Conservation (phyloP, 2,113 vertebrate species). For the Picathartes gymnocephalus region DNA sequence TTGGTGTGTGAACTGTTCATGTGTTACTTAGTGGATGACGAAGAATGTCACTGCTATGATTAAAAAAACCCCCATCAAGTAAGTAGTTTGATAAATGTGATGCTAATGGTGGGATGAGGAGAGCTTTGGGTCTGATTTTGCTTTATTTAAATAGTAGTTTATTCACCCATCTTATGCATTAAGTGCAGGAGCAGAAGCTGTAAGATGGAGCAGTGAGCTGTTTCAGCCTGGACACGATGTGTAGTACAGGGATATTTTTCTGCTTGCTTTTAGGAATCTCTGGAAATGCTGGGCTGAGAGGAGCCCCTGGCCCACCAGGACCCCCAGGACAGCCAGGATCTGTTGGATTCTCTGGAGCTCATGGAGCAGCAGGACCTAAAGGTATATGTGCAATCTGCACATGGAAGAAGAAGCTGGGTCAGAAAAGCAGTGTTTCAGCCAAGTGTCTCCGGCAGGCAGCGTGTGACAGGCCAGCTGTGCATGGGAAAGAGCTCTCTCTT, state of each 20-base stretch:
- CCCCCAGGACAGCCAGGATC: slow-evolving; percentile 75
- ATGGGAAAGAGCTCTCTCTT: not conserved
- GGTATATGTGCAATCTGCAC: slow-evolving; percentile 65
- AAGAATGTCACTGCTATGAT: not conserved
- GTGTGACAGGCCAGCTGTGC: not conserved
- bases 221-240: not conserved
- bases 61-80: not conserved
- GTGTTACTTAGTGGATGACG: not conserved
- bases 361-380: slow-evolving; percentile 78
- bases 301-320: slow-evolving; percentile 78
- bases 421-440: not conserved
- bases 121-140: not conserved
- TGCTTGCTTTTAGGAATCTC: slow-evolving; percentile 70
- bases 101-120: not conserved
- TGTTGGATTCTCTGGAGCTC: slow-evolving; percentile 69
- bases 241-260: not conserved
- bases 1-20: not conserved
- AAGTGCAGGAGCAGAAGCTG: not conserved
- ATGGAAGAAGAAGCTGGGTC: not conserved
- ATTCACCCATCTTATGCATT: not conserved
- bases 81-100: not conserved
- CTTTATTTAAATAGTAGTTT: not conserved
- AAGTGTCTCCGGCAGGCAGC: not conserved
- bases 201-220: not conserved
- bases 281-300: slow-evolving; percentile 78